Evolutionary conservation across 1,140 invertebrate species (phyloP).

Genomic region (Coptotermes formosanus): DNA sequence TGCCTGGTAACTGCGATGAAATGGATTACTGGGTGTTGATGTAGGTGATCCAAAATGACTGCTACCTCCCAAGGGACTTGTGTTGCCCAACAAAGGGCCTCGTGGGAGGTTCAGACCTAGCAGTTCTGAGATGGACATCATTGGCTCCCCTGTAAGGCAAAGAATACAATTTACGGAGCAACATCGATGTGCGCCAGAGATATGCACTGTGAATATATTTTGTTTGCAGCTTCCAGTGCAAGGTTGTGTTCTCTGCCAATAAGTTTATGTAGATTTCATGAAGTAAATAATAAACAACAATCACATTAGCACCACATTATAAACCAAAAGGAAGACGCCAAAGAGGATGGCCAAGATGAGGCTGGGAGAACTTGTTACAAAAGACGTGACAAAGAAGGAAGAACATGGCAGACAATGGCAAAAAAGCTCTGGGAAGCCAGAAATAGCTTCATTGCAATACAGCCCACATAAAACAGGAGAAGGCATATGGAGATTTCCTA

Average conservation of each 20-base stretch:
- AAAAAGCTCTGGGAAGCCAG: too few relatives aligned
- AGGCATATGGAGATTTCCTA: too few relatives aligned
- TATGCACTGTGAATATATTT: neutral
- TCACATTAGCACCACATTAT: too few relatives aligned
- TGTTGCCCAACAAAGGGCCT: slow-evolving; percentile 40
- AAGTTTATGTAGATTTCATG: too few relatives aligned
- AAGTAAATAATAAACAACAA: too few relatives aligned
- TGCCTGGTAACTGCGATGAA: neutral
- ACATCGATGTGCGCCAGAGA: neutral
- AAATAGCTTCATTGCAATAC: too few relatives aligned
- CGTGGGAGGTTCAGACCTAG: slow-evolving; percentile 54
- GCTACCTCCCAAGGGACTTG: neutral
- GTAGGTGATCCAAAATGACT: neutral
- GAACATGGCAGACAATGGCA: too few relatives aligned
- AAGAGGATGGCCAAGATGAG: too few relatives aligned
- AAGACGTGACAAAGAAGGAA: too few relatives aligned
- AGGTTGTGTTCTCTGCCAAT: neutral
- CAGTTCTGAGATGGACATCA: slow-evolving; percentile 53
- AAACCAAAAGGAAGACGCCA: too few relatives aligned
- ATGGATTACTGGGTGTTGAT: neutral
- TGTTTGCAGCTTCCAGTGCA: neutral
- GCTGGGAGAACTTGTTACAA: too few relatives aligned
- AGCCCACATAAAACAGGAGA: too few relatives aligned
- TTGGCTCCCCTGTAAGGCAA: slow-evolving; percentile 31
- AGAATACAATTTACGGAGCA: neutral